Evolutionary conservation across 2,797 vertebrate species (phyloP), one percentile per base, ranked within the genome.

Genomic region (Dromococcyx pavoninus): DNA sequence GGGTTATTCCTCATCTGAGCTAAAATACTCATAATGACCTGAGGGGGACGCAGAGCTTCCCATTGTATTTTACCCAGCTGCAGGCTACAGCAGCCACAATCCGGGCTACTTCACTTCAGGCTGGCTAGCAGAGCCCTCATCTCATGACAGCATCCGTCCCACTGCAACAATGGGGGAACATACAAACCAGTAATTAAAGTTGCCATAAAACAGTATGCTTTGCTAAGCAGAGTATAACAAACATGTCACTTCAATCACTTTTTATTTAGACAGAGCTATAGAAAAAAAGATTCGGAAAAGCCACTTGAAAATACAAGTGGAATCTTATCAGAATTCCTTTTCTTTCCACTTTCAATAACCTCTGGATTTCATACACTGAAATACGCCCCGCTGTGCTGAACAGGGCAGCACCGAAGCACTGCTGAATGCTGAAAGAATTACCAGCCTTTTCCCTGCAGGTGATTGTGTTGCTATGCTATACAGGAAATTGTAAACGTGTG

Each of bases 371-470:
- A 48, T 5, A 60, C 10, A 56, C 32, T 5, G 3, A 23, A 89
- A 67, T 33, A 46, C 2, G 5, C 8, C 35, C 23, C 10, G 4
- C 56, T 50, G 32, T n/a, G 19, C 35, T 56, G 62, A 69, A 60
- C 1, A 1, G 23, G 67, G 35, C 48, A 43, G 44, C 23, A 25
- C 39, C 44, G 33, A 16, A 2, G 0, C 53, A 3, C 21, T 27
- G 53, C 44, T 72, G 44, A 23, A 32, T 17, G n/a, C 35, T 24
- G 33, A 48, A 24, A 56, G 13, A 79, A 61, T 13, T 13, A 35
- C 10, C 46, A 50, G 33, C 13, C 23, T 61, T 41, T 41, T 43
- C 35, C 7, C 32, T 46, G 58, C 24, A 37, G 19, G 37, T 8
- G 46, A 37, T 10, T 3, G n/a, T 21, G 32, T 17, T 70, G 64